These are phyloP conservation scores for Xestia c-nigrum DNA, from an alignment of 2,888 invertebrate species.

Conservation along the genomic window DNA sequence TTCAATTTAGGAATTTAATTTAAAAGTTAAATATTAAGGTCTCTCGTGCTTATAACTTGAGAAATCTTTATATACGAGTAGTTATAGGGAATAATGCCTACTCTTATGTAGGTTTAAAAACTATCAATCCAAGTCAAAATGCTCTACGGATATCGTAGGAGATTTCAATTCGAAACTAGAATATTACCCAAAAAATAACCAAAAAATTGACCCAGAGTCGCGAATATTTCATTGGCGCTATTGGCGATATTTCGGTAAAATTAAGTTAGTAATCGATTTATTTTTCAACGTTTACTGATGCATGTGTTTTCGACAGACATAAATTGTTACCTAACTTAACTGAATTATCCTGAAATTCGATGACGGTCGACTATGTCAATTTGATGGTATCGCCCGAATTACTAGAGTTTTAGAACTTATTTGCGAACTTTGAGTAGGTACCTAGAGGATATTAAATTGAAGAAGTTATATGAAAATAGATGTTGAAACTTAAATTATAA, in stretches of 20 bases:
- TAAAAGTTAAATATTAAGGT: neutral
- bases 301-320: constrained; percentile 8
- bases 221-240: constrained; percentile 4
- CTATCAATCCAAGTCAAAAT: neutral
- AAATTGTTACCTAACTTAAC: constrained; percentile 20
- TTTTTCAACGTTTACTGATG: constrained; percentile 23
- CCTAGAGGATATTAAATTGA: constrained; percentile 6
- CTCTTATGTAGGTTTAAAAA: neutral
- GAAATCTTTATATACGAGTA: neutral
- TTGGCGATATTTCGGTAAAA: constrained; percentile 15
- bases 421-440: neutral
- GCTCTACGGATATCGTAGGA: neutral
- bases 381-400: neutral
- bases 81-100: neutral
- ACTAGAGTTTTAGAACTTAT: constrained; percentile 1
- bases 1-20: constrained; percentile 17
- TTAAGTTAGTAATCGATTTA: constrained; percentile 19
- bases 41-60: neutral
- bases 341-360: constrained; percentile 31
- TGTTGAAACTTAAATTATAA: constrained; percentile 24
- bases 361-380: constrained; percentile 3
- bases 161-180: neutral
- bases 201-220: neutral
- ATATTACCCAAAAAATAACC: neutral
- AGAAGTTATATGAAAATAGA: constrained; percentile 3